phyloP scores from a whole-genome alignment of 1,140 invertebrate species.

The Cydia strobilella region DNA sequence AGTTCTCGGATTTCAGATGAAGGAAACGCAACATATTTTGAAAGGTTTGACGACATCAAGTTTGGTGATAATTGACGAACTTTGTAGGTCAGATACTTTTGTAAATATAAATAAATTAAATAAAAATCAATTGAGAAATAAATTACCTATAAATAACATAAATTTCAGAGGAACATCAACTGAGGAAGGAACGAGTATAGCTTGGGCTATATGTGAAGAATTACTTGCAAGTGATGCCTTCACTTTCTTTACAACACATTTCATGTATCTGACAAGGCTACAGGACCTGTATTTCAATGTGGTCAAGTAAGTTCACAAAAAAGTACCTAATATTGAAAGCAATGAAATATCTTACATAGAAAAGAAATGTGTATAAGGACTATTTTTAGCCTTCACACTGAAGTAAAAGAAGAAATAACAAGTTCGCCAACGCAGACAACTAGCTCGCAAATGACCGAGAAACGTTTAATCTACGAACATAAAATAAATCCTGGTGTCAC shows the following conservation, averaged over 20 bases:
- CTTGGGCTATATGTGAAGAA: slow-evolving; percentile 90
- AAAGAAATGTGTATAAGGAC: not conserved
- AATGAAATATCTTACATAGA: too few species aligned
- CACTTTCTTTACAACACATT: slow-evolving; percentile 92
- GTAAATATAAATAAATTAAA: not conserved
- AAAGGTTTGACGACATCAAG: slow-evolving; percentile 86
- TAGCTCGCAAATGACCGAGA: slow-evolving; percentile 42
- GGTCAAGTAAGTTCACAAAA: slow-evolving; percentile 83
- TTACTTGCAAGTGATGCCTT: slow-evolving; percentile 86
- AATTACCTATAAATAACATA: too few species aligned
- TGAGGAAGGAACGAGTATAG: slow-evolving; percentile 92
- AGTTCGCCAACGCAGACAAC: slow-evolving; percentile 33
- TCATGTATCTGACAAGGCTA: slow-evolving; percentile 86
- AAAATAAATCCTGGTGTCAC: slow-evolving; percentile 69
- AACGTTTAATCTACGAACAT: slow-evolving; percentile 65
- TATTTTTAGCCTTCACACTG: slow-evolving; percentile 62
- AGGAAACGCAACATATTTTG: slow-evolving; percentile 89
- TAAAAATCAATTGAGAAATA: not conserved
- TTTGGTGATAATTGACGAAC: slow-evolving; percentile 93
- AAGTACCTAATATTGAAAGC: too few species aligned
- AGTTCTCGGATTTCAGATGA: slow-evolving; percentile 82
- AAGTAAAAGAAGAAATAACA: slow-evolving; percentile 53
- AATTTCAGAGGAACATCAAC: slow-evolving; percentile 83
- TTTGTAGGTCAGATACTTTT: slow-evolving; percentile 82
- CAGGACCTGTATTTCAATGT: slow-evolving; percentile 88